These are phyloP conservation scores for Chymomyza caudatula DNA, from an alignment of 2,888 invertebrate genomes.

Conservation along the genomic window DNA sequence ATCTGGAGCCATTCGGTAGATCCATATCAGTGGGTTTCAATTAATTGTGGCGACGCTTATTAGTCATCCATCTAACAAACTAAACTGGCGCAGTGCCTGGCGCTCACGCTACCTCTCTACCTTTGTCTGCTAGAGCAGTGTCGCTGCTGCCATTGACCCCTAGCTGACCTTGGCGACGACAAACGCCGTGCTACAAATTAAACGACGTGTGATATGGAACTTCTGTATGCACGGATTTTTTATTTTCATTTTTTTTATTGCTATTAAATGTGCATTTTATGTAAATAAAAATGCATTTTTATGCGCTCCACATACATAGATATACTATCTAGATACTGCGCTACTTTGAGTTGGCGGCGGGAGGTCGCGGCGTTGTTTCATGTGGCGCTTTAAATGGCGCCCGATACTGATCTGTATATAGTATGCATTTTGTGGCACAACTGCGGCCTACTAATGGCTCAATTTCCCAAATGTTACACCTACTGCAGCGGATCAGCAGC, in stretches of 20 bases:
- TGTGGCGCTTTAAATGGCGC: slow-evolving; percentile 72
- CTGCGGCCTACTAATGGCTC: slow-evolving; percentile 64
- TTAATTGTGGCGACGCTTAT: slow-evolving; percentile 76
- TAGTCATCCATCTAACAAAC: slow-evolving; percentile 77
- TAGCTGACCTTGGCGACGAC: slow-evolving; percentile 52
- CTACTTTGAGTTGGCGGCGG: not conserved
- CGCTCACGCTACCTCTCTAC: slow-evolving; percentile 5
- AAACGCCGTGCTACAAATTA: slow-evolving; percentile 7
- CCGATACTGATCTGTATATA: slow-evolving; percentile 17
- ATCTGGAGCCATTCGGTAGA: slow-evolving; percentile 76
- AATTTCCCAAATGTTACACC: slow-evolving; percentile 61
- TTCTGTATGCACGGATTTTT: not conserved
- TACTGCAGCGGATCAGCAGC: slow-evolving; percentile 16
- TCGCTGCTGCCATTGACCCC: slow-evolving; percentile 56
- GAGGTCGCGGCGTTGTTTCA: slow-evolving; percentile 36
- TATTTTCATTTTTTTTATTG: not conserved
- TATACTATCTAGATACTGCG: not conserved
- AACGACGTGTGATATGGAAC: slow-evolving; percentile 5
- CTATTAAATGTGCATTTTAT: slow-evolving; percentile 49
- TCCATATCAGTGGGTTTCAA: slow-evolving; percentile 75
- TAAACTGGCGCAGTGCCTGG: slow-evolving; percentile 57
- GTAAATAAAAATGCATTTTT: slow-evolving; percentile 51
- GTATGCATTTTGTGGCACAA: not conserved
- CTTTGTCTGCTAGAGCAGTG: not conserved
- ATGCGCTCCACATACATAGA: slow-evolving; percentile 17